A percentile compares a stretch with the other conserved stretches of the same genome.
These are phyloP conservation scores for Shinisaurus crocodilurus DNA, from an alignment of 2,113 vertebrate genomes.

Conservation along the genomic window DNA sequence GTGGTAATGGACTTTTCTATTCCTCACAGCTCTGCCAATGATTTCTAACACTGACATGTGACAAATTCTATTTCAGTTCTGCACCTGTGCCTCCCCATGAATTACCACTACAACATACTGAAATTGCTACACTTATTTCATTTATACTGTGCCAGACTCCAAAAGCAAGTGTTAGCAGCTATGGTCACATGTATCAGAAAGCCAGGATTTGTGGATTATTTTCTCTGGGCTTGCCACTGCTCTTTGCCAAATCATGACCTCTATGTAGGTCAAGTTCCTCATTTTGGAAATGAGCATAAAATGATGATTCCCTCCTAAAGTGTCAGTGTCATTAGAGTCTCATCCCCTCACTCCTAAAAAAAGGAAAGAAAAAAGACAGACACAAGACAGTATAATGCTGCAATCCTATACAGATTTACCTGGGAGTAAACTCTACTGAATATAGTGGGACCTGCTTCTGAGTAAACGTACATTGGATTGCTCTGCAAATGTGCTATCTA, in stretches of 20 bases:
- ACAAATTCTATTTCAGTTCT: neutral
- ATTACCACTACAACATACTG: neutral
- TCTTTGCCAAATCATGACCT: neutral
- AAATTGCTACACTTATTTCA: rapidly evolving
- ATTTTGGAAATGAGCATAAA: neutral
- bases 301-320: conserved; percentile 4
- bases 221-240: rapidly evolving
- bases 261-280: rapidly evolving
- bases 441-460: neutral
- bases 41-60: neutral
- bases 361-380: conserved; percentile 4
- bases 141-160: neutral
- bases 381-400: neutral
- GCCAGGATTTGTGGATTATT: neutral
- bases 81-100: rapidly evolving
- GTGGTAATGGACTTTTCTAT: neutral
- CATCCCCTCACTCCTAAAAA: neutral
- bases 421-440: neutral
- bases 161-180: conserved; percentile 33
- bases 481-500: neutral
- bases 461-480: neutral
- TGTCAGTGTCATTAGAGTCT: neutral
- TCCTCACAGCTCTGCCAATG: neutral
- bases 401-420: neutral
- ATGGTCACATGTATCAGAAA: conserved; percentile 19